A percentile compares a stretch with the other conserved stretches of the same genome.
Evolutionary conservation across 2,797 vertebrate species (phyloP).

Genomic region (Spinibarbus caldwelli): DNA sequence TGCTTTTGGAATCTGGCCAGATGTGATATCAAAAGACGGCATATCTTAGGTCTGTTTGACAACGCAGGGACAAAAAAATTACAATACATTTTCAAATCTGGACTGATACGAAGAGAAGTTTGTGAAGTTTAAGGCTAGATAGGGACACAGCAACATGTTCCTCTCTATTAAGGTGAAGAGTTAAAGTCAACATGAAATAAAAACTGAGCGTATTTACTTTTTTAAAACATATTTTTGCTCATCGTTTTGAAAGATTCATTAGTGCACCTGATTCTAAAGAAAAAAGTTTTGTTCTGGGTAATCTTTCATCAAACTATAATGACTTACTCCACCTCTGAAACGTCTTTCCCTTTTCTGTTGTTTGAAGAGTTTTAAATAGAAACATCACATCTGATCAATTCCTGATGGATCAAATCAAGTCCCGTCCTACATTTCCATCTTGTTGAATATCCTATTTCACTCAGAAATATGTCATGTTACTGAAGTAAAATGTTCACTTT

Average conservation of each 20-base stretch:
- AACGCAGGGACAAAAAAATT: not conserved
- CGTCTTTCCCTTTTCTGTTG: not conserved
- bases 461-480: not conserved
- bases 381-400: not conserved
- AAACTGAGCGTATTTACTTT: not conserved
- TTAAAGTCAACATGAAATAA: not conserved
- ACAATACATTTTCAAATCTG: not conserved
- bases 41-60: not conserved
- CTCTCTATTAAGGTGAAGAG: not conserved
- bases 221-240: not conserved
- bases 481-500: not conserved
- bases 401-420: not conserved
- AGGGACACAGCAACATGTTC: not conserved
- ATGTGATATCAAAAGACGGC: slow-evolving; percentile 8
- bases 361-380: not conserved
- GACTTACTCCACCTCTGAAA: not conserved
- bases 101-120: not conserved
- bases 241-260: not conserved
- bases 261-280: not conserved
- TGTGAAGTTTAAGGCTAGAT: not conserved
- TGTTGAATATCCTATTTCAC: not conserved
- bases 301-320: not conserved
- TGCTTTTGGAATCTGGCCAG: slow-evolving; percentile 34
- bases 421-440: not conserved
- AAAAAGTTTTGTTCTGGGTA: not conserved